phyloP scores from a whole-genome alignment of 2,797 vertebrate genomes.

The Fundulus diaphanus region DNA sequence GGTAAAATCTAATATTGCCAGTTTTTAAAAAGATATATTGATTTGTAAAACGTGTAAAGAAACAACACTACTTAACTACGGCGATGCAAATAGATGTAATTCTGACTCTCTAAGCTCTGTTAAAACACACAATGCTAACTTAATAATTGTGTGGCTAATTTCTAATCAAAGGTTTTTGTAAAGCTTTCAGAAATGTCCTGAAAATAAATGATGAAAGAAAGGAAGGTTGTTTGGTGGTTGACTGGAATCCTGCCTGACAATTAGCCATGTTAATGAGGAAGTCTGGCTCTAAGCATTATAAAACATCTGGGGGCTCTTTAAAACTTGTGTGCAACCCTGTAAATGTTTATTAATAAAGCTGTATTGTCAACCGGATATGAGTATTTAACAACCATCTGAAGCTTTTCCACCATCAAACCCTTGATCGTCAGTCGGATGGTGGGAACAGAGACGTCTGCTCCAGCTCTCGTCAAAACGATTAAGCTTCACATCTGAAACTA shows the following conservation, averaged over 20 bases:
- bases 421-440: background rate
- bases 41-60: background rate
- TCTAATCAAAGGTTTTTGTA: background rate
- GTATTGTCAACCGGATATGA: too few relatives aligned
- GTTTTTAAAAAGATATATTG: background rate
- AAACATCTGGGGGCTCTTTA: background rate
- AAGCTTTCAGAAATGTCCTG: background rate
- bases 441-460: background rate
- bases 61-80: background rate
- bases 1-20: background rate
- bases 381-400: background rate
- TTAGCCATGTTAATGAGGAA: background rate
- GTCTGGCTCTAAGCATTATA: background rate
- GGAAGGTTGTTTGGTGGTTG: background rate
- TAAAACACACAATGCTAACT: background rate
- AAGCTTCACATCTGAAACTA: background rate
- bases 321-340: background rate
- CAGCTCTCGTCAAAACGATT: background rate
- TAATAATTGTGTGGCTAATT: background rate
- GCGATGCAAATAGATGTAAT: background rate
- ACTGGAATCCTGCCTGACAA: background rate
- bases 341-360: background rate
- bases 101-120: background rate
- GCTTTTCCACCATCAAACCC: background rate
- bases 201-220: background rate